Evolutionary conservation across 2,888 invertebrate genomes (phyloP).

Genomic region (Schizotus pectinicornis): DNA sequence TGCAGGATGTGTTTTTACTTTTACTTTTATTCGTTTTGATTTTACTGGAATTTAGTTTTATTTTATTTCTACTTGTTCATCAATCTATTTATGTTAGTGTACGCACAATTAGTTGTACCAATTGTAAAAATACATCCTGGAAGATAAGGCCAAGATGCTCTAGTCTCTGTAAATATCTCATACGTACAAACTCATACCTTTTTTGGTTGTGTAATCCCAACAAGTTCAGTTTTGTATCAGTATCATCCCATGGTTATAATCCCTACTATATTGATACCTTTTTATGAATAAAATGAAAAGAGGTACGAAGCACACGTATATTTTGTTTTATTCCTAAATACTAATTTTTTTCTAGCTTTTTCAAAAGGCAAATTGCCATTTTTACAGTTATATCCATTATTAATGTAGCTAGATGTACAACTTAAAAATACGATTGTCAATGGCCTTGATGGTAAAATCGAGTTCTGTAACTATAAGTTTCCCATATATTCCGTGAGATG

Average conservation of each 20-base stretch:
- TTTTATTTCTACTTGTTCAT: slow-evolving; percentile 20
- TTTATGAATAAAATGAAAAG: slow-evolving; percentile 37
- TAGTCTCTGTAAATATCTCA: slow-evolving; percentile 55
- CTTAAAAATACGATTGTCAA: no score
- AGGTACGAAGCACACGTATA: slow-evolving; percentile 27
- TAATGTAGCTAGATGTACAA: no score
- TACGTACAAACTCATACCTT: slow-evolving; percentile 48
- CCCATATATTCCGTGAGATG: no score
- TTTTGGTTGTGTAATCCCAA: slow-evolving; percentile 32
- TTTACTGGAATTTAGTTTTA: slow-evolving; percentile 26
- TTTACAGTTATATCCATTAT: no score
- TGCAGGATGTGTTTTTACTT: slow-evolving; percentile 44
- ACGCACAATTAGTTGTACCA: slow-evolving; percentile 17
- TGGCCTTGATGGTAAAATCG: no score
- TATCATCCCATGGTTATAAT: slow-evolving; percentile 32
- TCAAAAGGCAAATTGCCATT: no score
- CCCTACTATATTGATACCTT: slow-evolving; percentile 39
- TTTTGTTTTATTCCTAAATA: slow-evolving; percentile 1
- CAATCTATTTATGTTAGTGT: not conserved
- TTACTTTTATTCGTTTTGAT: slow-evolving; percentile 21
- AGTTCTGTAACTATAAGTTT: no score
- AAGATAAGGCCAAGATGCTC: slow-evolving; percentile 48
- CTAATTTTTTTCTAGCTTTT: not conserved
- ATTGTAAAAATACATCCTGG: slow-evolving; percentile 47
- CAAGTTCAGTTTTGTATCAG: slow-evolving; percentile 36